Base-by-base conservation (phyloP, 1,140 invertebrate species). In the Pachyrhynchus sulphureomaculatus region DNA sequence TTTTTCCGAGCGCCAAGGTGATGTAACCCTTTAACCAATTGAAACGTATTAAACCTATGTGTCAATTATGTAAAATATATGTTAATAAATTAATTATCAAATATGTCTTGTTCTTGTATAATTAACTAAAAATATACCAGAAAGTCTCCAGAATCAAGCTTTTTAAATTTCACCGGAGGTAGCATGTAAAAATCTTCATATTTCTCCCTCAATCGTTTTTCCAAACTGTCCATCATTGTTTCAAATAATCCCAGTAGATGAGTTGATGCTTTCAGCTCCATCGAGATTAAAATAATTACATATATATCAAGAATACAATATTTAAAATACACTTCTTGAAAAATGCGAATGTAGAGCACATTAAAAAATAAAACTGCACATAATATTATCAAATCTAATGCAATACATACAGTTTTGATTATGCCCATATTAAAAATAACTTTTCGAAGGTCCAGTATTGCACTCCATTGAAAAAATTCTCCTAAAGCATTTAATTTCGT, bases 121-220 rank as follows among this genome's bases (percentile, higher is more conserved):
- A n/a, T n/a, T n/a, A n/a, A n/a, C n/a, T 21, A 49, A 29, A 32
- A 29, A 26, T 10, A 24, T 21, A 55, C 37, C 18, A 55, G 12
- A 29, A 55, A 33, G n/a, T 41, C 53, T 1, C 53, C 53, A 45
- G 42, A 42, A 1, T 42, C 37, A 3, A 55, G 15, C 15, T 45
- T 55, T 5, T 12, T 55, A 23, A 21, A 55, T 18, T 55, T 37
- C 8, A 37, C 53, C 0, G 15, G 13, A 5, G 53, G 53, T 17
- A 55, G 12, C 23, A 42, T 44, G 20, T 55, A 44, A 21, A 55
- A 55, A 18, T 41, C 37, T 32, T 55, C 12, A 24, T 55, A 45
- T 13, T 26, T 42, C 18, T 55, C 1, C 13, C 29, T n/a, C 5
- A 55, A 15, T 9, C n/a, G 13, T 15, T 24, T 29, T 21, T 33